Conservation (phyloP, 2,797 vertebrate species). For the Carduelis carduelis region DNA sequence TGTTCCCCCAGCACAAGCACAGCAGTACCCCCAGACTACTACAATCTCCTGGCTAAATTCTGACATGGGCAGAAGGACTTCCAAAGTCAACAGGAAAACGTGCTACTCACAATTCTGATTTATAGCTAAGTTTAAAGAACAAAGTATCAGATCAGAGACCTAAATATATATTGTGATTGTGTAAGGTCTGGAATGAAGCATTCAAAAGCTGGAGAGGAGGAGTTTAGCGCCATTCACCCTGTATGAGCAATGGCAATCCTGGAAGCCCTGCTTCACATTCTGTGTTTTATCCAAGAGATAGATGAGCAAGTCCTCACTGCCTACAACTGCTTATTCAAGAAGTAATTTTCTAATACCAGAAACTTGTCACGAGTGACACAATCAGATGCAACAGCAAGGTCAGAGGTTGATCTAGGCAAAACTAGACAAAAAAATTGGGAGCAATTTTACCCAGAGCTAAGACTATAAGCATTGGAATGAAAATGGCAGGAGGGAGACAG, state of each 20-base stretch:
- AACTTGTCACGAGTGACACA: neutral
- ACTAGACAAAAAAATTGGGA: neutral
- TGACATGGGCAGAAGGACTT: neutral
- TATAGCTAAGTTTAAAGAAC: neutral
- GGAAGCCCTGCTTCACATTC: neutral
- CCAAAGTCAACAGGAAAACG: neutral
- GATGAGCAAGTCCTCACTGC: neutral
- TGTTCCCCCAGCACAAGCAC: neutral
- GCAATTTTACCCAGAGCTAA: neutral
- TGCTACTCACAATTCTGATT: neutral
- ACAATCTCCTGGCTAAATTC: neutral
- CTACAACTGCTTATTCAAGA: neutral
- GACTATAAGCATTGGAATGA: neutral
- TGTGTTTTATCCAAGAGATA: neutral
- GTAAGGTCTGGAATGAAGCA: neutral
- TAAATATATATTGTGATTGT: neutral
- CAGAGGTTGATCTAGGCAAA: neutral
- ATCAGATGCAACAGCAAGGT: neutral
- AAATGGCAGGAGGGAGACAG: neutral
- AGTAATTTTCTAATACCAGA: neutral
- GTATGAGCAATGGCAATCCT: neutral
- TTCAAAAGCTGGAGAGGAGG: neutral
- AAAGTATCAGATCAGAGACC: neutral
- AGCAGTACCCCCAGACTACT: neutral
- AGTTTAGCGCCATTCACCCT: accelerated